Evolutionary conservation across 2,797 vertebrate genomes (phyloP), one percentile per base, ranked within the genome.

Genomic region (Rhyacichthys aspro): DNA sequence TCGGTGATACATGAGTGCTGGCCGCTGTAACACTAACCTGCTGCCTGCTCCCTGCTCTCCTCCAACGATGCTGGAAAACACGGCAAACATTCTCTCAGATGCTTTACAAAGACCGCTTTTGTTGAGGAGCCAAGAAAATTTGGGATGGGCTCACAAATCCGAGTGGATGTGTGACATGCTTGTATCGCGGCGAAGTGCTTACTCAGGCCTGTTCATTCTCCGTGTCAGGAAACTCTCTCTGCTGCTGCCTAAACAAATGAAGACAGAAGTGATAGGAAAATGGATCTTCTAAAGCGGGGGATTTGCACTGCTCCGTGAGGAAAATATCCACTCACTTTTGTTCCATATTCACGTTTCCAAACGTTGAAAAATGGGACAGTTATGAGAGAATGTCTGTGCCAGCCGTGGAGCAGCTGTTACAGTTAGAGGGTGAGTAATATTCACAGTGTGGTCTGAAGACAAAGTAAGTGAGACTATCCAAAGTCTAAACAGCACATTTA

Each of bases 81-180:
- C 82, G 64, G 80, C 79, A 86, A 82, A 83, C 63, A 81, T 84
- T 74, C 79, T 78, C 72, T 83, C 39, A 54, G 56, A 65, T 59
- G 77, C 58, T 80, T 74, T 73, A 86, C 74, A 88, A 84, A 85
- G 81, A 41, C 74, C 8, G 76, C 43, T 67, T 84, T 80, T 88
- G 80, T 82, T 67, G 63, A 65, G 15, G 52, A 12, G 83, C 89
- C 85, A 86, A 87, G 76, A 83, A 81, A 74, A 36, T 65, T 53
- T 76, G 76, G 80, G 83, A 84, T 55, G 11, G 23, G 46, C 50
- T 70, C 78, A 65, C 67, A 69, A 77, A 72, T 66, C 67, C 74
- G 8, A 79, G 70, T 67, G 64, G 65, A 78, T 75, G 79, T 81
- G 38, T 84, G 79, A 80, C 76, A 75, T 36, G 69, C 76, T 83